phyloP scores from a whole-genome alignment of 2,888 invertebrate species.

The Cremastinae sp. region DNA sequence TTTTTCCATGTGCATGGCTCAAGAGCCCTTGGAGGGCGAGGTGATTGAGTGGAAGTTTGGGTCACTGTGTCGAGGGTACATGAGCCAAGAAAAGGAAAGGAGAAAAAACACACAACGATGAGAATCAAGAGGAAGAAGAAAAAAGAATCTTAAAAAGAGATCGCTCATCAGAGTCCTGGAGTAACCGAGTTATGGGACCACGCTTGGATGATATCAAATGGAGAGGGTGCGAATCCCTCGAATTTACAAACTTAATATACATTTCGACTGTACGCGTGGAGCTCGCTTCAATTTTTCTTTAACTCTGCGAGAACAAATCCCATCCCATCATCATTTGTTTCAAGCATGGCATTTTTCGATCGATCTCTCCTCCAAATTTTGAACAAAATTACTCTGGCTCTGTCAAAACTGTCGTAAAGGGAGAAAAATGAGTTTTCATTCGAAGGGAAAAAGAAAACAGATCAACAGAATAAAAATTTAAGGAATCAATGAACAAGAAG shows the following conservation, averaged over 20 bases:
- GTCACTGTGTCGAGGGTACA: slow-evolving; percentile 49
- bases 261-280: too few species aligned
- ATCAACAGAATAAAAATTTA: too few species aligned
- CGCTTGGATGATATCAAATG: neutral
- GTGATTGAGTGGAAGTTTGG: slow-evolving; percentile 45
- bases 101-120: neutral
- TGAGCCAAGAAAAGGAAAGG: neutral
- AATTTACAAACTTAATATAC: slow-evolving; percentile 15
- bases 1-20: neutral
- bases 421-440: neutral
- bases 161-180: slow-evolving; percentile 6
- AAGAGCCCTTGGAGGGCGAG: slow-evolving; percentile 21
- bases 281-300: too few species aligned
- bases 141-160: slow-evolving; percentile 23
- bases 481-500: too few species aligned
- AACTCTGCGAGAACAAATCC: too few species aligned
- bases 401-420: too few species aligned
- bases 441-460: neutral
- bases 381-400: too few species aligned
- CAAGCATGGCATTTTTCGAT: too few species aligned
- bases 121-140: neutral
- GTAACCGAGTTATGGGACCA: slow-evolving; percentile 5
- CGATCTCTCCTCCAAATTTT: too few species aligned
- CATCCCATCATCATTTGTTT: too few species aligned
- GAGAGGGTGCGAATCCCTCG: slow-evolving; percentile 9